Conservation (phyloP, 2,888 invertebrate species). For the Oxyscelio sp. region DNA sequence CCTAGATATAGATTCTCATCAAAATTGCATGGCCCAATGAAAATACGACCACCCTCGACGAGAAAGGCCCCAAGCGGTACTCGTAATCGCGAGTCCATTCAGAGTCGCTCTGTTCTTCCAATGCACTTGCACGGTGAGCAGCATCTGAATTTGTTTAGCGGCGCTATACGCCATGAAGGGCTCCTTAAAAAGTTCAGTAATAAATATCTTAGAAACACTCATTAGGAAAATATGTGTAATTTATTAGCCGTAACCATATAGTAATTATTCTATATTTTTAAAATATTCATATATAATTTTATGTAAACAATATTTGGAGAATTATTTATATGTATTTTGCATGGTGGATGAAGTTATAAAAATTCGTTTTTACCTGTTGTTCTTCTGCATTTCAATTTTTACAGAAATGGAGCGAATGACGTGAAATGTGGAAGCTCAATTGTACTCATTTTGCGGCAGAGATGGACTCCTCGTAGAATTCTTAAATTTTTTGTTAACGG, state of each 20-base stretch:
- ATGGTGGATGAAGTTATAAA: conserved; percentile 10
- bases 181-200: conserved; percentile 1
- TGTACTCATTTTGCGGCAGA: conserved; percentile 18
- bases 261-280: neutral
- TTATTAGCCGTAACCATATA: neutral
- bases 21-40: conserved; percentile 60
- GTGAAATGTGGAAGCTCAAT: conserved; percentile 20
- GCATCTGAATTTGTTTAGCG: conserved; percentile 30
- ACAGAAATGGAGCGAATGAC: conserved; percentile 9
- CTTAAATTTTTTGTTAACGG: conserved; percentile 50
- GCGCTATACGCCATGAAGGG: conserved; percentile 4
- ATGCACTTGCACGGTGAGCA: conserved; percentile 42
- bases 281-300: conserved; percentile 15
- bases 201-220: conserved; percentile 3
- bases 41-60: conserved; percentile 73
- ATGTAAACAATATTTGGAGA: neutral
- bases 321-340: neutral
- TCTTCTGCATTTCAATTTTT: conserved; percentile 20
- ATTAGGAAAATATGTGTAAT: conserved; percentile 8
- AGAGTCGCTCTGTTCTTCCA: conserved; percentile 33
- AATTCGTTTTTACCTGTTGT: conserved; percentile 6
- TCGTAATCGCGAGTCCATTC: conserved; percentile 55
- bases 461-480: conserved; percentile 33
- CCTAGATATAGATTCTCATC: conserved; percentile 42
- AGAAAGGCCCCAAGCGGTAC: conserved; percentile 51